Base-by-base conservation (phyloP, 2,797 vertebrate genomes). In the Heliangelus exortis region DNA sequence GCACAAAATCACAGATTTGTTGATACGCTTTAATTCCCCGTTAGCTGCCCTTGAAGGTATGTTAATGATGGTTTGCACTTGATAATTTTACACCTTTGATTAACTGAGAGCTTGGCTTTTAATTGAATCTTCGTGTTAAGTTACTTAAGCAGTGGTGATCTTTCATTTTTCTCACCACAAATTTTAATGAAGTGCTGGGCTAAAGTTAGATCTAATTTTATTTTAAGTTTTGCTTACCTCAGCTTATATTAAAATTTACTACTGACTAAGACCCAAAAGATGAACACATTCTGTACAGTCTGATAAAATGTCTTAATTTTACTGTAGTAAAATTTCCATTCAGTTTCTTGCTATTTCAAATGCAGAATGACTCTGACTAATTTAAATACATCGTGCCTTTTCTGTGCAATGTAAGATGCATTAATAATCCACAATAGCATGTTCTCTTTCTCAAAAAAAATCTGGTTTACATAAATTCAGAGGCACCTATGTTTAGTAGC, bases 191-290 rank as follows among this genome's bases (percentile, higher is more conserved):
- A 91, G 54, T 77, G 14, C 73, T 85, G 8, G 34, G 33, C 69
- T 93, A 92, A 91, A 79, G 61, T 74, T 77, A 63, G 25, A 74
- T 48, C 39, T 94, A 92, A 89, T 80, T 62, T 95, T 76, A 98
- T 97, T 98, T 98, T 98, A 98, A 97, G 94, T 98, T 98, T 97
- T 97, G 97, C 97, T 97, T 98, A 98, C 89, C 95, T 97, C 96
- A 97, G 83, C 74, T 85, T 68, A 43, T 71, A 85, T 67, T 55
- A 77, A 93, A 90, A 90, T 85, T 75, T 84, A 75, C 54, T 80
- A 71, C 50, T 72, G 62, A 86, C 43, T 84, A 71, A 94, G 43
- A 88, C 10, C 20, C 82, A 89, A 91, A 90, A 87, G 79, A 76
- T 34, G 41, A 90, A 61, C 28, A 80, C 10, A 48, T 58, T 31